These are phyloP conservation scores for Acholoe squamosa DNA, from an alignment of 2,888 invertebrate genomes.

Conservation along the genomic window DNA sequence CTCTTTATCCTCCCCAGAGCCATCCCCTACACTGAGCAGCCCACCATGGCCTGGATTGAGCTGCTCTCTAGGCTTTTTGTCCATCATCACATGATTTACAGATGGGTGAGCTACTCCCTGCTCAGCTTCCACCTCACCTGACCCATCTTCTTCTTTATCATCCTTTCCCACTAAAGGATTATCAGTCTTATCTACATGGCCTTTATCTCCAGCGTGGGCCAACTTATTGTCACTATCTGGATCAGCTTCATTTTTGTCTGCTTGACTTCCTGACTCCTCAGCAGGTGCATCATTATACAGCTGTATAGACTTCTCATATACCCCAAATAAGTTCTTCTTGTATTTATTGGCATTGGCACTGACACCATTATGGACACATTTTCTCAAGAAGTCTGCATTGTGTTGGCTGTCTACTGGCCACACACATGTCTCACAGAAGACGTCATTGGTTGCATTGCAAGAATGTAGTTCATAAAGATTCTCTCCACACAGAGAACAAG, in stretches of 20 bases:
- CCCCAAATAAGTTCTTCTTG: constrained; percentile 5
- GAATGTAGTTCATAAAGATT: constrained; percentile 43
- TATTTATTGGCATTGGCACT: background rate
- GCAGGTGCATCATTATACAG: background rate
- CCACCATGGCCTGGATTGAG: background rate
- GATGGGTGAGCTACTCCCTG: no score
- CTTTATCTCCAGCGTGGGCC: background rate
- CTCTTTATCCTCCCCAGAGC: background rate
- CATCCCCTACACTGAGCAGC: background rate
- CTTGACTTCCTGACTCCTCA: background rate
- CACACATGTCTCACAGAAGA: constrained; percentile 57
- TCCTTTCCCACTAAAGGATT: no score
- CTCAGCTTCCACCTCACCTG: background rate
- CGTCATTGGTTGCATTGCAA: constrained; percentile 57
- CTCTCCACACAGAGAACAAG: constrained; percentile 58
- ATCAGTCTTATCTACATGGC: background rate
- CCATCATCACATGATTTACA: background rate
- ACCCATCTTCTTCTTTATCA: background rate
- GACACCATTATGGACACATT: background rate
- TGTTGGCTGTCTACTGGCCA: background rate
- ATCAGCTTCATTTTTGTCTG: background rate
- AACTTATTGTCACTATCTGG: background rate
- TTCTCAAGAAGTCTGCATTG: constrained; percentile 34
- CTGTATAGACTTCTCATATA: background rate
- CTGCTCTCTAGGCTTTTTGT: background rate